Evolutionary conservation across 1,140 invertebrate genomes (phyloP), one percentile per base, ranked within the genome.

Genomic region (Eumaeus atala): DNA sequence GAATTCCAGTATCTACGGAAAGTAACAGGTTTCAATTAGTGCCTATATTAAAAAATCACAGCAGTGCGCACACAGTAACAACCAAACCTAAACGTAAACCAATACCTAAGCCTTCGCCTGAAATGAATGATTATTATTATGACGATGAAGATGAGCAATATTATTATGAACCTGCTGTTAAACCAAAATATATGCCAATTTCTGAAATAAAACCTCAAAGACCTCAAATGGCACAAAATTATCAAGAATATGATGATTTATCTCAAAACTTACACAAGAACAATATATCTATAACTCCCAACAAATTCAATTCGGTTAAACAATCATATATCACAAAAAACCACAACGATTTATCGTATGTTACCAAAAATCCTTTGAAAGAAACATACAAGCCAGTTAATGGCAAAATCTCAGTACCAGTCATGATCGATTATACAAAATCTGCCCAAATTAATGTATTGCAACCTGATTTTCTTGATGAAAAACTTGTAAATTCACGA

Each of bases 181-280:
- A 90, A 72, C 88, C 90, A 5, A 88, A 89, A 52, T 90, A 90
- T 59, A 90, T 90, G 89, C 90, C 90, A 5, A 90, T 89, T 77
- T 88, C 89, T 6, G 90, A 91, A 79, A 84, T 88, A 0, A 87
- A 73, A 59, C 87, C 87, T 33, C 83, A 87, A 61, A 70, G 87
- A 55, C 87, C 87, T 11, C 74, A 68, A 0, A 87, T 88, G 75
- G 87, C 87, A 28, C 87, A 87, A 66, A 88, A 88, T 57, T 82
- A 89, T 62, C 74, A 88, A 62, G 84, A 88, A 67, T 87, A 88
- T 59, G 85, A 87, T 51, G 87, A 87, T 51, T 68, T 72, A 56
- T 59, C 67, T 51, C 53, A 60, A 14, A 52, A 37, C 38, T 18
- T 65, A 58, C 53, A 58, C 56, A 52, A 18, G 14, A 75, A 60